These are phyloP conservation scores for Laticauda laticaudata DNA, from an alignment of 2,113 vertebrate genomes.

Conservation along the genomic window DNA sequence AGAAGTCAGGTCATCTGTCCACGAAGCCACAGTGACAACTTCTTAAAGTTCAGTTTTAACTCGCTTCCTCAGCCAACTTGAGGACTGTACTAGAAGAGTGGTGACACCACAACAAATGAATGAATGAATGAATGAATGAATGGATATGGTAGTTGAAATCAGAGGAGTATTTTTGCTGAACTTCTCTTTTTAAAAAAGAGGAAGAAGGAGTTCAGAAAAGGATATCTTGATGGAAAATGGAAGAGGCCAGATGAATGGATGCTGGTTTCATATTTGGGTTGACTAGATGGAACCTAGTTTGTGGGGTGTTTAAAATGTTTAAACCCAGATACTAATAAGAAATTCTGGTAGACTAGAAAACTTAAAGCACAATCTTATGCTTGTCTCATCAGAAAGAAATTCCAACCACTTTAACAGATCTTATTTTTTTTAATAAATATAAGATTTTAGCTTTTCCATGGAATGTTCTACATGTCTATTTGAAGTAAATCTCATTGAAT, in stretches of 20 bases:
- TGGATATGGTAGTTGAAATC: not conserved
- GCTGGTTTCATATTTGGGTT: not conserved
- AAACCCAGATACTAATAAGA: not conserved
- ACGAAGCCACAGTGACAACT: not conserved
- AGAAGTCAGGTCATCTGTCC: not conserved
- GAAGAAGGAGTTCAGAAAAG: not conserved
- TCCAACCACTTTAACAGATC: not conserved
- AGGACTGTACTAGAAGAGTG: not conserved
- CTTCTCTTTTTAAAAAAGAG: not conserved
- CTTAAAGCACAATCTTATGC: not conserved
- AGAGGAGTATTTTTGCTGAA: not conserved
- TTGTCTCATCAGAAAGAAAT: not conserved
- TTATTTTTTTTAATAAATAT: not conserved
- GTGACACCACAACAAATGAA: not conserved
- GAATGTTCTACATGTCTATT: not conserved
- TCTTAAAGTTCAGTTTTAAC: not conserved
- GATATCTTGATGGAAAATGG: not conserved
- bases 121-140: not conserved
- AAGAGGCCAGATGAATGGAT: not conserved
- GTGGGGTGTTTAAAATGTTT: not conserved
- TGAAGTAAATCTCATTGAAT: not conserved
- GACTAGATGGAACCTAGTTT: not conserved
- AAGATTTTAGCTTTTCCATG: not conserved
- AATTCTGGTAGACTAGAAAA: not conserved
- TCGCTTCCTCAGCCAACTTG: not conserved